phyloP scores from a whole-genome alignment of 2,113 vertebrate species.

The Mus spicilegus region DNA sequence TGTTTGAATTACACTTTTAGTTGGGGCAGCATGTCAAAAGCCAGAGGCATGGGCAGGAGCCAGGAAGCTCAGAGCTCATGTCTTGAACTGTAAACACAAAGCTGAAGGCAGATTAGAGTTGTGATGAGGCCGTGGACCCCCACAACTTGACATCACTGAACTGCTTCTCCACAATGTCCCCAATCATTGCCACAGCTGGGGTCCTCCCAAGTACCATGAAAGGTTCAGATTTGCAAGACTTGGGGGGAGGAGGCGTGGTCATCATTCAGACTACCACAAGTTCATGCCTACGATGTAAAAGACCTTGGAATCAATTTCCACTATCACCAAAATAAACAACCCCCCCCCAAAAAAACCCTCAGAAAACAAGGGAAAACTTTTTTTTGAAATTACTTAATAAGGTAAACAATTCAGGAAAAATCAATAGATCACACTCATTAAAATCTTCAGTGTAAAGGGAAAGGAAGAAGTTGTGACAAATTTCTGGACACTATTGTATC shows the following conservation, averaged over 20 bases:
- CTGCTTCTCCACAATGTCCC: not conserved
- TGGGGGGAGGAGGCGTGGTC: not conserved
- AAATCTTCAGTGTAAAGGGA: not conserved
- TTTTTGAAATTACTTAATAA: not conserved
- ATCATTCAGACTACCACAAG: not conserved
- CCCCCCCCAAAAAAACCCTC: too few species aligned
- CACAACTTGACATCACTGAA: too few species aligned
- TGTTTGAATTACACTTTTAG: not conserved
- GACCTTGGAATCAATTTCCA: not conserved
- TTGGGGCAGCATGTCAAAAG: not conserved
- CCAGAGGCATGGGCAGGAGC: not conserved
- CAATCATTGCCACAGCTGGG: too few species aligned
- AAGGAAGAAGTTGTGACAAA: constrained; percentile 22
- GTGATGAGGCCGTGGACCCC: not conserved
- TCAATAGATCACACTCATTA: not conserved
- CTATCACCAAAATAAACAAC: not conserved
- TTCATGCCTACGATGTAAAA: not conserved
- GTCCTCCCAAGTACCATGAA: too few species aligned
- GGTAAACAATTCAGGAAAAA: not conserved
- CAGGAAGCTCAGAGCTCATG: not conserved
- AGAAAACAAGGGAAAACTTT: not conserved
- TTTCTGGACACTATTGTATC: not conserved
- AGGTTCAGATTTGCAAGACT: too few species aligned
- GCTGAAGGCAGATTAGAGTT: not conserved
- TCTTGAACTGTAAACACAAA: not conserved